Percentiles rank a stretch among this genome's conserved stretches.
These are phyloP conservation scores for Heliangelus exortis DNA, from an alignment of 2,797 vertebrate species.

Conservation along the genomic window DNA sequence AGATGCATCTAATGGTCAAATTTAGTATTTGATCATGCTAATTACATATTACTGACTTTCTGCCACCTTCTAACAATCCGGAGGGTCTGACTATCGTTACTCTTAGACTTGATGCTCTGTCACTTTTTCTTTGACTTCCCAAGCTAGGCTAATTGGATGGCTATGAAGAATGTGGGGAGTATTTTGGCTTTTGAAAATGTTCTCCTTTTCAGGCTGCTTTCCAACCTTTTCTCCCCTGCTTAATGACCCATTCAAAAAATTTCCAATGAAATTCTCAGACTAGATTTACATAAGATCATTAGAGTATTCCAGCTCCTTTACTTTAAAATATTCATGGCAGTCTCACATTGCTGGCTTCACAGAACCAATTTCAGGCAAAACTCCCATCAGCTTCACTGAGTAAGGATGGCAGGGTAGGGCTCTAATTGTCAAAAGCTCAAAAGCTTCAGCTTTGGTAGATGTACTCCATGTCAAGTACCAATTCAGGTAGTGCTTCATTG, in stretches of 20 bases:
- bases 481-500: not conserved
- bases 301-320: conserved; percentile 53
- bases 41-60: not conserved
- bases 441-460: not conserved
- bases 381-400: conserved; percentile 51
- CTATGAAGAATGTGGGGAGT: conserved; percentile 10
- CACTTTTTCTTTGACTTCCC: conserved; percentile 35
- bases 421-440: conserved; percentile 49
- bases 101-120: not conserved
- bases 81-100: not conserved
- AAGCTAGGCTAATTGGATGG: conserved; percentile 42
- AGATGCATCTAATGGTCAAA: not conserved
- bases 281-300: conserved; percentile 68
- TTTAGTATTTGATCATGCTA: not conserved
- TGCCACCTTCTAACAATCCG: not conserved
- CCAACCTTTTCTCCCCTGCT: conserved; percentile 54
- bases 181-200: conserved; percentile 52
- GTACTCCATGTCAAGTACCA: not conserved
- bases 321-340: conserved; percentile 71
- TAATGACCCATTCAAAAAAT: conserved; percentile 59
- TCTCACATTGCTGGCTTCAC: conserved; percentile 51
- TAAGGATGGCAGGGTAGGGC: conserved; percentile 9
- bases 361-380: conserved; percentile 52
- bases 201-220: conserved; percentile 61
- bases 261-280: conserved; percentile 43